Conservation (phyloP, 2,888 invertebrate genomes). For the Caenorhabditis auriculariae region DNA sequence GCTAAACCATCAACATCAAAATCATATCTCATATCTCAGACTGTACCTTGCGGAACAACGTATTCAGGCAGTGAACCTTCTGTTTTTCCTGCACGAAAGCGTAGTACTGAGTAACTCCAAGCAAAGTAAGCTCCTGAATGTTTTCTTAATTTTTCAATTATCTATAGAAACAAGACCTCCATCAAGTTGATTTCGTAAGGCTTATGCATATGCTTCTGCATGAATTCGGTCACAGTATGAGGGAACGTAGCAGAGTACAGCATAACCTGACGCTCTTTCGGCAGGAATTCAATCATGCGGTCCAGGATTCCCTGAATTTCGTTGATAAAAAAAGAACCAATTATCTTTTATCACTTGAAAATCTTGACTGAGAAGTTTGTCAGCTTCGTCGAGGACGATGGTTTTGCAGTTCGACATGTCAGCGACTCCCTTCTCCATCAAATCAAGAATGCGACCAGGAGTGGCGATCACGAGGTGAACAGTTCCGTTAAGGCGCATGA, state of each 20-base stretch:
- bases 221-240: constrained; percentile 94
- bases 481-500: constrained; percentile 98
- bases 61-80: constrained; percentile 99
- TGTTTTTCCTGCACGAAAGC: constrained; percentile 99
- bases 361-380: constrained; percentile 96
- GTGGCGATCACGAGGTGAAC: constrained; percentile 95
- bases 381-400: constrained; percentile 96
- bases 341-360: constrained; percentile 73
- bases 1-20: constrained; percentile 67
- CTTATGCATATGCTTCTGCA: constrained; percentile 88
- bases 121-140: constrained; percentile 82
- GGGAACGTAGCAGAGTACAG: constrained; percentile 99
- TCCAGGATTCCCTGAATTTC: constrained; percentile 82
- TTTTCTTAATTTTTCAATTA: not conserved
- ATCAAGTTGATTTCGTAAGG: constrained; percentile 99
- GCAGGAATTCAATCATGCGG: constrained; percentile 88
- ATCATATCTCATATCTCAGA: not conserved
- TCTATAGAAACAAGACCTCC: constrained; percentile 70
- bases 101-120: constrained; percentile 99
- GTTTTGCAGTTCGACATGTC: constrained; percentile 94
- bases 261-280: constrained; percentile 92
- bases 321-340: not conserved
- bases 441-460: constrained; percentile 96
- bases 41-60: constrained; percentile 90
- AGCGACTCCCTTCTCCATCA: constrained; percentile 95